These are phyloP conservation scores for Noctua pronuba DNA, from an alignment of 2,888 invertebrate species.

Conservation along the genomic window DNA sequence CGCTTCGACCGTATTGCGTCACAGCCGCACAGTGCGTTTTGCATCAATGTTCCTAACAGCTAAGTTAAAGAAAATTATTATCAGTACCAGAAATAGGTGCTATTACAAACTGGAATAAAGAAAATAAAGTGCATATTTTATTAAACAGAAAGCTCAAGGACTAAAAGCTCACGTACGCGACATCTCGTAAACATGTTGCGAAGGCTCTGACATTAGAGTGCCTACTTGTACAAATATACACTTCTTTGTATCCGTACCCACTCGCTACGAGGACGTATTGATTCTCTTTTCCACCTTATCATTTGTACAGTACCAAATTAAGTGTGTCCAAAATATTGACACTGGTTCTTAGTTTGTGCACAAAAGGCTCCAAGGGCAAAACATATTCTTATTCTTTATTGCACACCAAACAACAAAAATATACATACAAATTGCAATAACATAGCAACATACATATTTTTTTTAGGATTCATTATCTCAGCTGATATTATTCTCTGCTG, in stretches of 20 bases:
- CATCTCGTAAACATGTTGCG: slow-evolving; percentile 36
- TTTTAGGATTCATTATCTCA: neutral
- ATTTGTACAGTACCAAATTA: slow-evolving; percentile 16
- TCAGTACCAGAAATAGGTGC: neutral
- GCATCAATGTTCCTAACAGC: neutral
- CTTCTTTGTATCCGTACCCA: slow-evolving; percentile 40
- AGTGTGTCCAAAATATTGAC: slow-evolving; percentile 22
- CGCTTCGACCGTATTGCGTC: neutral
- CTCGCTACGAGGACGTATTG: slow-evolving; percentile 24
- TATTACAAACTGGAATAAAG: neutral
- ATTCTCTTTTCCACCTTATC: neutral
- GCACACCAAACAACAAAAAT: no score
- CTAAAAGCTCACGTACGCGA: slow-evolving; percentile 35
- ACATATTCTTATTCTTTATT: no score
- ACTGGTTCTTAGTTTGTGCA: neutral
- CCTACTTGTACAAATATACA: slow-evolving; percentile 21
- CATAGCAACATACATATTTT: no score
- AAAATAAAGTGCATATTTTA: slow-evolving; percentile 13
- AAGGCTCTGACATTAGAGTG: slow-evolving; percentile 33
- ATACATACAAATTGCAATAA: no score
- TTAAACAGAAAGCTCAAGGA: slow-evolving; percentile 25
- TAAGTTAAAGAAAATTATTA: neutral
- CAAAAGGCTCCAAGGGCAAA: neutral
- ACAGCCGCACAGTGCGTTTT: neutral
- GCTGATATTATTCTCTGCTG: neutral